These are phyloP conservation scores for Gymnopithys bicolor DNA, from an alignment of 2,797 vertebrate species.

Conservation along the genomic window DNA sequence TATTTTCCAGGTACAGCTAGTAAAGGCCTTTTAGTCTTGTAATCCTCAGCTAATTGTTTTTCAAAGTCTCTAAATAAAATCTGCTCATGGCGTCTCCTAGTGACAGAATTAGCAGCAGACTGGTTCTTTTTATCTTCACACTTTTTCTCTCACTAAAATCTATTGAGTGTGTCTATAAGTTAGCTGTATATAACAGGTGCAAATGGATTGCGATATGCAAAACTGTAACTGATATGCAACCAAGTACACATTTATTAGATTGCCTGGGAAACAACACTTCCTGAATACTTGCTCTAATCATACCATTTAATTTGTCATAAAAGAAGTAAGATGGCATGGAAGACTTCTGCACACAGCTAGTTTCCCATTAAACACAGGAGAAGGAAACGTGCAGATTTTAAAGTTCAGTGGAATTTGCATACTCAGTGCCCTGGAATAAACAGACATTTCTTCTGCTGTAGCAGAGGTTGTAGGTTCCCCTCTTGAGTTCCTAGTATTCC, in stretches of 20 bases:
- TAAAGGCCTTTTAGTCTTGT: slow-evolving; percentile 88
- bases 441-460: neutral
- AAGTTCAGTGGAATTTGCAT: slow-evolving; percentile 27
- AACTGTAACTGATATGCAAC: slow-evolving; percentile 77
- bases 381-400: neutral
- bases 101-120: slow-evolving; percentile 79
- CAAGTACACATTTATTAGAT: slow-evolving; percentile 78
- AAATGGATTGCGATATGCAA: slow-evolving; percentile 75
- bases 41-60: slow-evolving; percentile 91
- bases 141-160: slow-evolving; percentile 69
- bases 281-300: slow-evolving; percentile 75
- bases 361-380: slow-evolving; percentile 4
- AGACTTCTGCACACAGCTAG: neutral
- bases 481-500: neutral
- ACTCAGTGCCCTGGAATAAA: neutral
- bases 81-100: slow-evolving; percentile 81
- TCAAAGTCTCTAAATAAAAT: slow-evolving; percentile 82
- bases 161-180: slow-evolving; percentile 69
- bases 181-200: slow-evolving; percentile 79
- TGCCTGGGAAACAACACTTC: slow-evolving; percentile 78
- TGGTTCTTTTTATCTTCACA: slow-evolving; percentile 77
- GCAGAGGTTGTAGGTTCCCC: slow-evolving; percentile 19
- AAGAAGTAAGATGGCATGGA: slow-evolving; percentile 68
- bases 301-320: slow-evolving; percentile 80
- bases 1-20: slow-evolving; percentile 89